Evolutionary conservation across 2,888 invertebrate genomes (phyloP).

Genomic region (Drosophila macrothrix): DNA sequence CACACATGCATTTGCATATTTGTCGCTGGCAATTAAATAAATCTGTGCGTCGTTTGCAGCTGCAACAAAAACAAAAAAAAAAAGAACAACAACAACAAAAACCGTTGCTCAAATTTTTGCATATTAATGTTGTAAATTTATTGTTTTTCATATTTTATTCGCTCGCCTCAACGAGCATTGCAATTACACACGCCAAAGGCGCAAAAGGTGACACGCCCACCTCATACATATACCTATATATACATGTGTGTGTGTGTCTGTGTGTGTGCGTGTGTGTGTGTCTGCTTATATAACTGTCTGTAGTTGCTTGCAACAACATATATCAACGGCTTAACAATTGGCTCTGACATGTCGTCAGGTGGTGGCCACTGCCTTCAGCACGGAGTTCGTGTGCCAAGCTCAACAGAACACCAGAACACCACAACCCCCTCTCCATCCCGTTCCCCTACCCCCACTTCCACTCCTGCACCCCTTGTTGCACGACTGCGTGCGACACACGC

Average conservation of each 20-base stretch:
- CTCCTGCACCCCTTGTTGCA: not conserved
- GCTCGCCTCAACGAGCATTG: constrained; percentile 50
- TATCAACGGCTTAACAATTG: constrained; percentile 79
- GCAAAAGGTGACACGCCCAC: constrained; percentile 50
- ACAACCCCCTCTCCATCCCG: not conserved
- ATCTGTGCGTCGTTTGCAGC: constrained; percentile 74
- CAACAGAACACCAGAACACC: constrained; percentile 1
- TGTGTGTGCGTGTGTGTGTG: not conserved
- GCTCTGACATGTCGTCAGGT: constrained; percentile 74
- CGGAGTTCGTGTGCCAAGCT: constrained; percentile 1
- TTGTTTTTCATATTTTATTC: constrained; percentile 47
- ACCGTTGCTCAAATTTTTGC: constrained; percentile 33
- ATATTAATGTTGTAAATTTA: constrained; percentile 53
- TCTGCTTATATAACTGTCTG: constrained; percentile 5
- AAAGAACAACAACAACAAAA: constrained; percentile 15
- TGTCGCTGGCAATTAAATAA: constrained; percentile 75
- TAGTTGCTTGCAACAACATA: constrained; percentile 57
- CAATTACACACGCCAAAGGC: constrained; percentile 59
- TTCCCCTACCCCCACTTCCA: not conserved
- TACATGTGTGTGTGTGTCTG: constrained; percentile 9
- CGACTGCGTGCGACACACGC: constrained; percentile 46
- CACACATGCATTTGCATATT: constrained; percentile 62
- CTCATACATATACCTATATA: constrained; percentile 16
- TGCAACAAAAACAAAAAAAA: constrained; percentile 12
- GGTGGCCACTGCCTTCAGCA: constrained; percentile 66